Conservation (phyloP, 1,140 invertebrate genomes). For the Reticulitermes speratus region DNA sequence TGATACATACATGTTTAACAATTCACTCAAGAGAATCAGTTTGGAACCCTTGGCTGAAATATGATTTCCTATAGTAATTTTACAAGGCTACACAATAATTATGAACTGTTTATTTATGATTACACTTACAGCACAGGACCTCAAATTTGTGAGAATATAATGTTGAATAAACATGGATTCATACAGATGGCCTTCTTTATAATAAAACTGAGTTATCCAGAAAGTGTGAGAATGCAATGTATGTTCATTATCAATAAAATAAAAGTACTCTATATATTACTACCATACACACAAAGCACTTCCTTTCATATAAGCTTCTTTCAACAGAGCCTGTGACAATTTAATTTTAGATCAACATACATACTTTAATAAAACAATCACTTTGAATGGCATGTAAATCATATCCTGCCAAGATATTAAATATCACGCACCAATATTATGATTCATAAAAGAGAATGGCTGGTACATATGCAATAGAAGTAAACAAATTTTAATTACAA, state of each 20-base stretch:
- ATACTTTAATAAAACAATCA: not conserved
- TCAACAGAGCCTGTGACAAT: not conserved
- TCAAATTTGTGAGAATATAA: not conserved
- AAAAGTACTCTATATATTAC: slow-evolving; percentile 4
- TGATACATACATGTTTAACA: no score
- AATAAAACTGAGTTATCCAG: slow-evolving; percentile 13
- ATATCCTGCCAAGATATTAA: no score
- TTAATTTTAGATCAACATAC: not conserved
- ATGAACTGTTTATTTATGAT: not conserved
- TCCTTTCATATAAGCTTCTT: not conserved
- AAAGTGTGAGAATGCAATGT: not conserved
- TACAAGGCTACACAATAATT: not conserved
- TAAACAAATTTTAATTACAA: not conserved
- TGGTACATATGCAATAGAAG: not conserved
- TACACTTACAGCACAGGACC: not conserved
- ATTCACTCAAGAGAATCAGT: no score
- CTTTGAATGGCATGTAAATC: no score
- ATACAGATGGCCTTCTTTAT: not conserved
- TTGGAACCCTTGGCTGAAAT: no score
- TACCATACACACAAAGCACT: not conserved
- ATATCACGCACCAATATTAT: not conserved
- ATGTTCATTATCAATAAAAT: not conserved
- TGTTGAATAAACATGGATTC: slow-evolving; percentile 13
- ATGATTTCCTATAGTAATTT: not conserved
- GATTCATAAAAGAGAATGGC: not conserved